Percentiles rank a stretch among this genome's conserved stretches.
phyloP scores from a whole-genome alignment of 1,140 invertebrate species.

The Meloidogyne hapla region DNA sequence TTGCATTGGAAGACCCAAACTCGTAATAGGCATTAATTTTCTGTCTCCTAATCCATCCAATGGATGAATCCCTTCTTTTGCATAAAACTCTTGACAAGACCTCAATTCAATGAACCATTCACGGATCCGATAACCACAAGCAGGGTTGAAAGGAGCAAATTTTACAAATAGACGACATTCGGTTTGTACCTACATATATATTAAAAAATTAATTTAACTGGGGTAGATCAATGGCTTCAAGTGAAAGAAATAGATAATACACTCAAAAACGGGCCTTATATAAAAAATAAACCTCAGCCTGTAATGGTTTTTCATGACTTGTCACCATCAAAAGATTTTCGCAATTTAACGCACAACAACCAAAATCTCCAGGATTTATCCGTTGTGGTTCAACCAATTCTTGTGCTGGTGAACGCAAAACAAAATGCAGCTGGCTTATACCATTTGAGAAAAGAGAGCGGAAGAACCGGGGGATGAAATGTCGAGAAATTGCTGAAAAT shows the following conservation, averaged over 20 bases:
- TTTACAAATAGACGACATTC: conserved; percentile 43
- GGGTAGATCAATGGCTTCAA: not conserved
- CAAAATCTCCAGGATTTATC: conserved; percentile 23
- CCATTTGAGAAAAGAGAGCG: conserved; percentile 44
- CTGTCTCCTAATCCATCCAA: conserved; percentile 13
- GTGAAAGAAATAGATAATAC: not conserved
- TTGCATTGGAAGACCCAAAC: conserved; percentile 28
- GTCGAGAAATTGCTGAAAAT: conserved; percentile 38
- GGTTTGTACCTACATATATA: conserved; percentile 34
- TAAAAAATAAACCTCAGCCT: conserved; percentile 23
- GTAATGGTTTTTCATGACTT: conserved; percentile 32
- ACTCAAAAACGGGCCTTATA: too few relatives aligned
- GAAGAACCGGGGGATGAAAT: conserved; percentile 39
- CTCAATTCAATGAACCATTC: conserved; percentile 38
- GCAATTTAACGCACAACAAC: conserved; percentile 42
- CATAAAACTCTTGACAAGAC: conserved; percentile 37
- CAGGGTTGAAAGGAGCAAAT: conserved; percentile 38
- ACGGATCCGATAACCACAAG: conserved; percentile 39
- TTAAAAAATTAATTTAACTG: not conserved
- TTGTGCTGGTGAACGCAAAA: conserved; percentile 29
- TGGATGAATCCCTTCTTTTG: conserved; percentile 9
- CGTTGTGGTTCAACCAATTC: conserved; percentile 19
- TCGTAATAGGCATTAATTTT: conserved; percentile 25
- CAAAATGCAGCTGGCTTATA: conserved; percentile 32
- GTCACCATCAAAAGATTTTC: conserved; percentile 46